These are phyloP conservation scores for Neodontobutis hainanensis DNA, from an alignment of 2,113 vertebrate genomes.

Conservation along the genomic window DNA sequence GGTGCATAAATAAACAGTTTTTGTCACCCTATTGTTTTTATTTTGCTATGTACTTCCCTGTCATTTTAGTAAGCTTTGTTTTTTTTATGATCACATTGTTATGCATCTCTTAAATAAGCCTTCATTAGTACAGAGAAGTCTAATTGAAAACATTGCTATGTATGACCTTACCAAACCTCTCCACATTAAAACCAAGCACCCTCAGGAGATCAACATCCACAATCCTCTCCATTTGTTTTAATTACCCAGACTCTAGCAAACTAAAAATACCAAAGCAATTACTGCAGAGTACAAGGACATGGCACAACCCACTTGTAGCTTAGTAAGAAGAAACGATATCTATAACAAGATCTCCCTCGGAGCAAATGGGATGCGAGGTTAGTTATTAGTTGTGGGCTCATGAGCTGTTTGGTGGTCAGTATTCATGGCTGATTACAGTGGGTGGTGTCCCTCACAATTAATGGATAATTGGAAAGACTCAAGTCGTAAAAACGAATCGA, in stretches of 20 bases:
- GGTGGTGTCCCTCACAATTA: slow-evolving; percentile 30
- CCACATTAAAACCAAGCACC: slow-evolving; percentile 42
- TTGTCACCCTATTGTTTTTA: slow-evolving; percentile 15
- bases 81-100: slow-evolving; percentile 20
- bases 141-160: slow-evolving; percentile 66
- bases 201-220: slow-evolving; percentile 45
- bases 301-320: slow-evolving; percentile 53
- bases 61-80: not conserved
- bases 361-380: slow-evolving; percentile 47
- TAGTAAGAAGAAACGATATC: slow-evolving; percentile 60
- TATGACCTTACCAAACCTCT: slow-evolving; percentile 58
- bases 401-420: slow-evolving; percentile 13
- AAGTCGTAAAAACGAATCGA: slow-evolving; percentile 38
- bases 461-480: slow-evolving; percentile 42
- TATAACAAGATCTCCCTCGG: slow-evolving; percentile 69
- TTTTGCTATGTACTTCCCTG: not conserved
- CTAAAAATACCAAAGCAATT: slow-evolving; percentile 78
- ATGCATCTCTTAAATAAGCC: slow-evolving; percentile 42
- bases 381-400: slow-evolving; percentile 40
- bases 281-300: slow-evolving; percentile 51
- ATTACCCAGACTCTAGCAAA: slow-evolving; percentile 61
- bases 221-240: slow-evolving; percentile 70
- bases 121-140: slow-evolving; percentile 48
- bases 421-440: slow-evolving; percentile 19
- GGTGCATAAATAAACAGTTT: slow-evolving; percentile 61